Conservation (phyloP, 2,113 vertebrate genomes). For the Rhea americana region DNA sequence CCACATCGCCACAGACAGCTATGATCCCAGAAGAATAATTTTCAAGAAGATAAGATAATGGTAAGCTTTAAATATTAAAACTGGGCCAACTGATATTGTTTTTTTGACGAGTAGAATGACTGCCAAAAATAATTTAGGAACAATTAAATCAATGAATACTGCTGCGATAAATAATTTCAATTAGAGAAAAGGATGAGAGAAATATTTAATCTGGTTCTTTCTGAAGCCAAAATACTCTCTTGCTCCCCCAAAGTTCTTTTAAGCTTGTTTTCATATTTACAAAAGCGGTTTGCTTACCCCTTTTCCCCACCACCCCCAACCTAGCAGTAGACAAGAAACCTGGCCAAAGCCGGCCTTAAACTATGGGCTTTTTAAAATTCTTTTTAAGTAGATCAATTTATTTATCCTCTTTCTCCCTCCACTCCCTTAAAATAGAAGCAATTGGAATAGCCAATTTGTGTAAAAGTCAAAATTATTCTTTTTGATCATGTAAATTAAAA, state of each 20-base stretch:
- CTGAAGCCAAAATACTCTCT: neutral
- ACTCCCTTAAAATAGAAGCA: neutral
- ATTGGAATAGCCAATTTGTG: neutral
- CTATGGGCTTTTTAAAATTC: too few relatives aligned
- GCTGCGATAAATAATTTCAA: neutral
- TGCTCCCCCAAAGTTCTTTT: fast-evolving
- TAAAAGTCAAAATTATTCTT: neutral
- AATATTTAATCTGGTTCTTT: neutral
- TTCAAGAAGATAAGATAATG: neutral
- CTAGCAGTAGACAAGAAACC: neutral
- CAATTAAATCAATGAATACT: conserved; percentile 8
- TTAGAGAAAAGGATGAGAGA: neutral
- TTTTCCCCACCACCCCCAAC: neutral
- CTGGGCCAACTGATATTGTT: neutral
- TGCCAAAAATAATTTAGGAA: neutral
- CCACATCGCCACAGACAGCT: neutral
- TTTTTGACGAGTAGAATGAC: neutral
- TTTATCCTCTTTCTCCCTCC: neutral
- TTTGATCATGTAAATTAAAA: neutral
- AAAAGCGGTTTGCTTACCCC: neutral
- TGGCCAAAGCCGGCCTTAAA: neutral
- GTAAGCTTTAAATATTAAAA: neutral
- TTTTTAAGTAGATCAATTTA: neutral
- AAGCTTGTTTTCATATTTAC: neutral
- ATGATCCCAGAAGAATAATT: neutral